Conservation (phyloP, 2,888 invertebrate species). For the Phalangium opilio region DNA sequence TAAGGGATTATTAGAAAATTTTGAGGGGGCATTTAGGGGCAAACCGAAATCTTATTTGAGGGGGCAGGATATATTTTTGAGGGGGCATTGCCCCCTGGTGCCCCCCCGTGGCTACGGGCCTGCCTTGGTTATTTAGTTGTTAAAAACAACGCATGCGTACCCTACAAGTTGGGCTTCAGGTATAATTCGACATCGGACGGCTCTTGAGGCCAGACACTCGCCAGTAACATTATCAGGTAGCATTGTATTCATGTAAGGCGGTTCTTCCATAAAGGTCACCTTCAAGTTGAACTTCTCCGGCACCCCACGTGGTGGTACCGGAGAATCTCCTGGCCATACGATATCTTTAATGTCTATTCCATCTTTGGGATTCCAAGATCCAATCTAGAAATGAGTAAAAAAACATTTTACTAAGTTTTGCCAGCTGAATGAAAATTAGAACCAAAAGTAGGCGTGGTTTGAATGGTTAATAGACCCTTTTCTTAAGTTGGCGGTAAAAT, state of each 20-base stretch:
- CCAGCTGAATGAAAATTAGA: too few species aligned
- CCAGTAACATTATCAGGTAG: conserved; percentile 88
- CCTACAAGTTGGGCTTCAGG: conserved; percentile 62
- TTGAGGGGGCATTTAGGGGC: too few species aligned
- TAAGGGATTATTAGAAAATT: too few species aligned
- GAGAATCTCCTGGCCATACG: conserved; percentile 91
- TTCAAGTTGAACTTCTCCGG: conserved; percentile 92
- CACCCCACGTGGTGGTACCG: conserved; percentile 90
- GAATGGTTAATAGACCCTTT: too few species aligned
- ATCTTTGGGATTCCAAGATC: conserved; percentile 70
- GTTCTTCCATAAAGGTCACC: conserved; percentile 74
- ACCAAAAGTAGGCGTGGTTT: too few species aligned
- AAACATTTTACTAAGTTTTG: neutral
- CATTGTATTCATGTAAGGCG: conserved; percentile 84
- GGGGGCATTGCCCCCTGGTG: too few species aligned
- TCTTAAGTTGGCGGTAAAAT: too few species aligned
- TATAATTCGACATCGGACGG: conserved; percentile 70
- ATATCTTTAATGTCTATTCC: conserved; percentile 76
- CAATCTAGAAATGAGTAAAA: conserved; percentile 45
- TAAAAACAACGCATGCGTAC: conserved; percentile 36
- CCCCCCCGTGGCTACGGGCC: too few species aligned
- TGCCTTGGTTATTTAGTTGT: too few species aligned
- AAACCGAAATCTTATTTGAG: too few species aligned
- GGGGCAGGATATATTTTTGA: too few species aligned
- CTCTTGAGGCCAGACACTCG: conserved; percentile 73